Conservation (phyloP, 53 echinoderm and acorn worm genomes). For the Stichopus horrens region DNA sequence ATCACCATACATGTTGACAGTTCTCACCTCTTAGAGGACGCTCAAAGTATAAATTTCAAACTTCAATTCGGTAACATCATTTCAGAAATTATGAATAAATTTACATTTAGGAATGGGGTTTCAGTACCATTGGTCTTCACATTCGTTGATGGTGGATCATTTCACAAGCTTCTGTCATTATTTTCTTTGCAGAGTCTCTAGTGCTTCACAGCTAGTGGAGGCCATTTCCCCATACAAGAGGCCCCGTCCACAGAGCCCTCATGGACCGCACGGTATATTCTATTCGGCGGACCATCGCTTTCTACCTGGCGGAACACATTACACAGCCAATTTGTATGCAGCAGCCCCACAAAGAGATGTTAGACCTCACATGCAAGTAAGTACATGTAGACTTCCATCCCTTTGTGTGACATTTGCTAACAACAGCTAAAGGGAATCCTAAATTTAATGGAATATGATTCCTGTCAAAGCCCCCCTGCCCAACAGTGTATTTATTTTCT, state of each 20-base stretch:
- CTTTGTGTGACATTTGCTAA: neutral
- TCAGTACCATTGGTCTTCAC: too few relatives aligned
- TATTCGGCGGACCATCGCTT: conserved; percentile 53
- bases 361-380: conserved; percentile 29
- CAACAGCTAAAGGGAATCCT: too few relatives aligned
- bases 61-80: too few relatives aligned
- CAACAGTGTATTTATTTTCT: too few relatives aligned
- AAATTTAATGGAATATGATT: too few relatives aligned
- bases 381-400: neutral
- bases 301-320: conserved; percentile 27
- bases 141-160: too few relatives aligned
- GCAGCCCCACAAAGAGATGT: conserved; percentile 33
- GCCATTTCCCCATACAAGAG: conserved; percentile 91
- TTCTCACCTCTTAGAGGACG: too few relatives aligned
- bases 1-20: too few relatives aligned
- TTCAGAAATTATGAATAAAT: too few relatives aligned
- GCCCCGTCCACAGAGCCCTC: conserved; percentile 86
- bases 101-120: too few relatives aligned
- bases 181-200: conserved; percentile 38
- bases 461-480: too few relatives aligned
- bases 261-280: conserved; percentile 40
- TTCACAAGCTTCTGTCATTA: neutral
- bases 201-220: conserved; percentile 63
- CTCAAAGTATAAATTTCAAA: too few relatives aligned
- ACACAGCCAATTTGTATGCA: conserved; percentile 14